Evolutionary conservation across 2,113 vertebrate genomes (phyloP), one percentile per base, ranked within the genome.

Genomic region (Spilogale gracilis): DNA sequence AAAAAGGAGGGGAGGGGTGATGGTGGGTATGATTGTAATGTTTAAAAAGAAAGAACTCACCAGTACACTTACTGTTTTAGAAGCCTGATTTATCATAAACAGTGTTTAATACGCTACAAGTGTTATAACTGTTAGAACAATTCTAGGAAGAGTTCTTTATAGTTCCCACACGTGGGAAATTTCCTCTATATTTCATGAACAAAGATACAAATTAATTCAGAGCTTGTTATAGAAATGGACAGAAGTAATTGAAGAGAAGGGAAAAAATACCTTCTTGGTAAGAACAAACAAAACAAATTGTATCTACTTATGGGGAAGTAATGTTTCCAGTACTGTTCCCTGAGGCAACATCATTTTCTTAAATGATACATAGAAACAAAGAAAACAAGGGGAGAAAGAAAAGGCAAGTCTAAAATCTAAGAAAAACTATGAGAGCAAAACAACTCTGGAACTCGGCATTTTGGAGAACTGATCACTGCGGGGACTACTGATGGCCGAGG

Each of bases 101-200:
- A 92, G 71, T 27, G 91, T 96, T 94, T 88, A 52, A 89, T 97
- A 83, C 60, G 32, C 76, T 91, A 65, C 6, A 78, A 78, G 76
- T 67, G 25, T 69, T 94, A 4, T 90, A 73, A 96, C 52, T 86
- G 8, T 80, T 61, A 30, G 84, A 48, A 86, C 85, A 94, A 91
- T 87, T 84, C 87, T 95, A 71, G 67, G 12, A 78, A 82, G 80
- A 80, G 50, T 89, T 89, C 74, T 83, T 82, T 65, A 89, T 54
- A 50, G 50, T 95, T 97, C 97, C 88, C 48, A 93, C 97, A 74
- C 92, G 97, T 97, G 71, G 95, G 97, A 97, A 98, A 98, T 98
- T 98, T 97, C 94, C 96, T 97, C 76, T 98, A 17, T 92, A 88
- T 91, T 96, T 95, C 52, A 93, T 87, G 79, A 86, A 95, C n/a